Conservation (phyloP, 2,797 vertebrate species). For the Periparus ater region DNA sequence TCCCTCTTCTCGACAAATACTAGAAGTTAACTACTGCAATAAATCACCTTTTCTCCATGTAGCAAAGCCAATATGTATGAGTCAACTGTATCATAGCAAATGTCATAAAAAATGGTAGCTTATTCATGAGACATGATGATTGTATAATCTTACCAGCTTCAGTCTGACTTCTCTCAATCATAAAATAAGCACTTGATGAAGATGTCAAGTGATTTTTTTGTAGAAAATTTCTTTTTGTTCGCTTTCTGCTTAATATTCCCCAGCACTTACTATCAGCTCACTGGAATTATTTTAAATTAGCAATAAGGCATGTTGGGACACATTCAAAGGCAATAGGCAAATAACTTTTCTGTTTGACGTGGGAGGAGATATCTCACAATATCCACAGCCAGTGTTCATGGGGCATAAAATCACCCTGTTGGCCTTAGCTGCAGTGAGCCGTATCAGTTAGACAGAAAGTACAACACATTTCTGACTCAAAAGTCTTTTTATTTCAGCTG, state of each 20-base stretch:
- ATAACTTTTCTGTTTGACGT: background rate
- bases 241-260: background rate
- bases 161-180: background rate
- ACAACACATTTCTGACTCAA: background rate
- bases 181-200: background rate
- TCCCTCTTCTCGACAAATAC: background rate
- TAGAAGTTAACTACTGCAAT: slow-evolving; percentile 30
- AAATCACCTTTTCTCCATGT: slow-evolving; percentile 45
- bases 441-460: background rate
- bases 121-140: background rate
- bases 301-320: background rate
- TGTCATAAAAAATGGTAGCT: background rate
- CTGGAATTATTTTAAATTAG: background rate
- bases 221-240: background rate
- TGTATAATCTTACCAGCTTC: background rate
- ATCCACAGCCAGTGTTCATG: background rate
- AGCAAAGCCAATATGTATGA: background rate
- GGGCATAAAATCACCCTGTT: background rate
- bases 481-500: background rate
- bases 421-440: background rate
- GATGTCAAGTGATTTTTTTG: background rate
- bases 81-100: slow-evolving; percentile 29
- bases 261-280: background rate
- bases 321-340: background rate
- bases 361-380: background rate